Percentiles rank a stretch among this genome's conserved stretches.
Conservation (phyloP, 2,797 vertebrate species). For the Leucoraja ocellata region DNA sequence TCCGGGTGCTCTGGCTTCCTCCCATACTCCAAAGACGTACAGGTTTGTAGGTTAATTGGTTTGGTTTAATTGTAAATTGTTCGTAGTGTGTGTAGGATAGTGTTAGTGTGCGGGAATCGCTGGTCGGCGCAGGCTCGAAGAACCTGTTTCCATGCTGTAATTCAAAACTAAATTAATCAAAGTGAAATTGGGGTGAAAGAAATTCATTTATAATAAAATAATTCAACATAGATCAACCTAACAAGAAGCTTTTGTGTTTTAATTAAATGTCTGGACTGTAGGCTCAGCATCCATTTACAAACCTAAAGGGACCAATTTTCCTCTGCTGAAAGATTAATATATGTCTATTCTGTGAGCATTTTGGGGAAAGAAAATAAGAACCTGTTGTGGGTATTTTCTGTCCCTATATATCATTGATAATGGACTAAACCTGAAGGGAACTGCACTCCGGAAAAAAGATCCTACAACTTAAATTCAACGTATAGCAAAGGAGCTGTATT, state of each 20-base stretch:
- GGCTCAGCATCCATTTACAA: slow-evolving; percentile 34
- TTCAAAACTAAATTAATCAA: background rate
- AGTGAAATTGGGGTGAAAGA: background rate
- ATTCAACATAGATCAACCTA: background rate
- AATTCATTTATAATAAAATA: background rate
- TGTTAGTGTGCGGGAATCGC: too few relatives aligned
- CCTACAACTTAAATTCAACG: background rate
- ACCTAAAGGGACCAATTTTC: slow-evolving; percentile 43
- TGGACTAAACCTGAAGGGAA: background rate
- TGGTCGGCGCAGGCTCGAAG: too few relatives aligned
- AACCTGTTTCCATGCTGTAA: too few relatives aligned
- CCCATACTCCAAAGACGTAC: too few relatives aligned
- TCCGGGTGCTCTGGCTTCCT: too few relatives aligned
- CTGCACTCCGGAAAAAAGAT: background rate
- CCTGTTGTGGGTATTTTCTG: background rate
- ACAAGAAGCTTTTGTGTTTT: background rate
- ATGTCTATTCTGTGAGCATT: background rate
- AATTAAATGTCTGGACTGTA: slow-evolving; percentile 28
- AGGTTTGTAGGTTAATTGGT: too few relatives aligned
- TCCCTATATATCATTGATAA: background rate
- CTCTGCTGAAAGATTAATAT: background rate
- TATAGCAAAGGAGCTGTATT: background rate
- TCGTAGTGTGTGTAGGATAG: too few relatives aligned
- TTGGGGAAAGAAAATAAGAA: background rate
- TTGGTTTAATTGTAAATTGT: too few relatives aligned